Evolutionary conservation across 2,113 vertebrate genomes (phyloP).

Genomic region (Otis tarda): DNA sequence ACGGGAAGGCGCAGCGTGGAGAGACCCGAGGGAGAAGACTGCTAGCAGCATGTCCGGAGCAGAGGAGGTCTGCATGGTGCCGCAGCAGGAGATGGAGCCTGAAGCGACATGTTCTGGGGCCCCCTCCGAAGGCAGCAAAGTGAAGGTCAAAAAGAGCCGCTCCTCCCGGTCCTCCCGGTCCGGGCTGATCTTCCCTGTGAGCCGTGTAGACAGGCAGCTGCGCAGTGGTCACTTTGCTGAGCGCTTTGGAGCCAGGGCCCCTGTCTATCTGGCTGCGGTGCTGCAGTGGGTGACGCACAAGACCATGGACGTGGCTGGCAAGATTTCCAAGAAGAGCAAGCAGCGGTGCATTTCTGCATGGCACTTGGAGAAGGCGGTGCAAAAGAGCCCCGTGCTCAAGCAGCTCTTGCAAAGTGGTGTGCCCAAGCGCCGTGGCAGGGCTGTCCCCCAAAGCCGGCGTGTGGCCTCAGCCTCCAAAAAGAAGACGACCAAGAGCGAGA

Average conservation of each 20-base stretch:
- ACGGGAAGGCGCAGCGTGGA: neutral
- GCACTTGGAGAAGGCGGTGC: slow-evolving; percentile 70
- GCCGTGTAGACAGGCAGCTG: slow-evolving; percentile 75
- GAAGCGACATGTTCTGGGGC: neutral
- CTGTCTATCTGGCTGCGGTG: slow-evolving; percentile 39
- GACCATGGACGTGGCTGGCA: slow-evolving; percentile 75
- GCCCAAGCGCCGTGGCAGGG: slow-evolving; percentile 43
- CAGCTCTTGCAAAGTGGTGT: slow-evolving; percentile 29
- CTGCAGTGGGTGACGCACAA: slow-evolving; percentile 78
- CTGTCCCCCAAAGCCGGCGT: slow-evolving; percentile 61
- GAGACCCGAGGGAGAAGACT: neutral
- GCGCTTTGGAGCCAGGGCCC: slow-evolving; percentile 56
- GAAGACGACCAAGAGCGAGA: neutral
- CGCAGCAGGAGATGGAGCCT: neutral
- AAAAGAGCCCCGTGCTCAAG: slow-evolving; percentile 73
- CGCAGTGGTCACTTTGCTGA: slow-evolving; percentile 65
- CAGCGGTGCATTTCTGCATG: slow-evolving; percentile 62
- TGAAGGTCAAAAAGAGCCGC: neutral
- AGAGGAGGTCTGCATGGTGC: neutral
- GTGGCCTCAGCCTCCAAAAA: slow-evolving; percentile 62
- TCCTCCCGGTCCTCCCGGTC: slow-evolving; percentile 48
- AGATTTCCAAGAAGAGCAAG: slow-evolving; percentile 63
- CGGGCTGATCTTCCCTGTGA: slow-evolving; percentile 77
- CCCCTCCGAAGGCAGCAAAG: neutral
- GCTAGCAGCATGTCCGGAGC: neutral